These are phyloP conservation scores for Pangasius krempfi DNA, from an alignment of 2,797 vertebrate genomes.

Conservation along the genomic window DNA sequence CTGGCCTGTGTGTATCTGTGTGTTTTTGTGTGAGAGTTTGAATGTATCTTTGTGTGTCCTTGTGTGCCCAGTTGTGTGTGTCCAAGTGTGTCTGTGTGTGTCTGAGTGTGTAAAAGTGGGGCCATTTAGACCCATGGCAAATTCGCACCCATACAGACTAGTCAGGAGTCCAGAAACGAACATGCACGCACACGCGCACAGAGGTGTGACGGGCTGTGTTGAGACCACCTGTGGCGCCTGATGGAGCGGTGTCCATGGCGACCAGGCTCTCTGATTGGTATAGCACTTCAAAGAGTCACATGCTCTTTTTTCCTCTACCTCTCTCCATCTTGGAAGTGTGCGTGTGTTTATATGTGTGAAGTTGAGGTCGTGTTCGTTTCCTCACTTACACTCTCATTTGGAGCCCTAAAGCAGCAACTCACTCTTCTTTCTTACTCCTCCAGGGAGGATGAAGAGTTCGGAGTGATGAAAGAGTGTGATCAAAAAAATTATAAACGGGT, in stretches of 20 bases:
- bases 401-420: neutral
- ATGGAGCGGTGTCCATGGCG: slow-evolving; percentile 25
- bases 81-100: neutral
- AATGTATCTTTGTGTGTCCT: neutral
- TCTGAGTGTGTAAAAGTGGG: neutral
- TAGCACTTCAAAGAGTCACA: slow-evolving; percentile 13
- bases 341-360: neutral
- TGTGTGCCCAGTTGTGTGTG: neutral
- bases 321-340: neutral
- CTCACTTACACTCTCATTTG: neutral
- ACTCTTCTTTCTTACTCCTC: neutral
- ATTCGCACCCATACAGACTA: slow-evolving; percentile 19
- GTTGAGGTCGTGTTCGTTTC: slow-evolving; percentile 7
- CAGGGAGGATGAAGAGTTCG: neutral
- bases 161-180: neutral
- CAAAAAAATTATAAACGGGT: neutral
- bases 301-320: neutral
- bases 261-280: slow-evolving; percentile 7
- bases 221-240: slow-evolving; percentile 33
- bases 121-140: slow-evolving; percentile 12
- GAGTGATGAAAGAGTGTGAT: neutral
- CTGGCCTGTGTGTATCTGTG: neutral
- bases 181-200: neutral
- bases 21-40: neutral
- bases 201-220: neutral